A percentile compares a stretch with the other conserved stretches of the same genome.
These are phyloP conservation scores for Antrozous pallidus DNA, from an alignment of 2,797 vertebrate species.

Conservation along the genomic window DNA sequence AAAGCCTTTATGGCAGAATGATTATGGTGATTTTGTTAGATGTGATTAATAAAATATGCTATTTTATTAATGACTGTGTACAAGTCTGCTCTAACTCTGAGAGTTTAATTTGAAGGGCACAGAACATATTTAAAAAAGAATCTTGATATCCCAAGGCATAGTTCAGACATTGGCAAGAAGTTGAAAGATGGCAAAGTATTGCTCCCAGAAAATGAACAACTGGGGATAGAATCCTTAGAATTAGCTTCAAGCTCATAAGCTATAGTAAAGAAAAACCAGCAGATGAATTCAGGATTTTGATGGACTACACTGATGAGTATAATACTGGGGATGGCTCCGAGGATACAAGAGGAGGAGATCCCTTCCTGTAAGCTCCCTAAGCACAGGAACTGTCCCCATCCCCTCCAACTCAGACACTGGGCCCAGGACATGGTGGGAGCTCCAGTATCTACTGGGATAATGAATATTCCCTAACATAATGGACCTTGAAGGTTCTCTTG, in stretches of 20 bases:
- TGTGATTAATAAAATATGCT: background rate
- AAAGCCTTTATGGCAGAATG: background rate
- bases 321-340: background rate
- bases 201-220: background rate
- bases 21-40: conserved; percentile 2
- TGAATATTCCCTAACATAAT: background rate
- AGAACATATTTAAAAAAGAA: background rate
- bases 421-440: background rate
- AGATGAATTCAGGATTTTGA: background rate
- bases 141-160: background rate
- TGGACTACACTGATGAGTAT: background rate
- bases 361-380: background rate
- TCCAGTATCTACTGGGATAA: background rate
- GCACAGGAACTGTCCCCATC: background rate
- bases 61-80: background rate
- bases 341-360: background rate
- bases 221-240: background rate
- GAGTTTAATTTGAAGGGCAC: background rate
- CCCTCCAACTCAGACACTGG: background rate
- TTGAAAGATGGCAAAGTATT: background rate
- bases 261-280: background rate
- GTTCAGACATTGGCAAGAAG: background rate
- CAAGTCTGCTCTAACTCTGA: background rate
- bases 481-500: background rate
- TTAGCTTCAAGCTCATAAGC: background rate